Evolutionary conservation across 1,140 invertebrate genomes (phyloP), one percentile per base, ranked within the genome.

Genomic region (Saccostrea echinata): DNA sequence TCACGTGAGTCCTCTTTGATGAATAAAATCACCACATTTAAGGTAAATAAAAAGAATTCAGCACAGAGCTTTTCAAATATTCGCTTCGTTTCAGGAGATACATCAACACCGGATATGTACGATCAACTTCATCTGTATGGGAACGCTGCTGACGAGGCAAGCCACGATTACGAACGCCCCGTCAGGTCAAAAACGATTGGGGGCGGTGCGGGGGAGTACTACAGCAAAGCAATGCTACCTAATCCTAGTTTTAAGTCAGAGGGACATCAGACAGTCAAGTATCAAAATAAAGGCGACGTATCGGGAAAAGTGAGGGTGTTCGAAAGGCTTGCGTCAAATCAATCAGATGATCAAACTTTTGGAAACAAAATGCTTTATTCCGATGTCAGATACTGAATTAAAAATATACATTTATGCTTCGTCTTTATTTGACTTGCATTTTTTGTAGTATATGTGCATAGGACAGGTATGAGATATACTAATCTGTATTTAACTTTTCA

Each of bases 271-370:
- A 33, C 68, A 1, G 68, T 33, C 1, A 33, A 30, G 30, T 76
- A 76, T 76, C 68, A 76, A 33, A 76, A 76, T 27, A 76, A 76
- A 33, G 16, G 68, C 30, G 68, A 76, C 13, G 68, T 76, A 0
- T 76, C 68, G 27, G 27, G 27, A 6, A 76, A 76, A 76, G 68
- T 76, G 68, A 27, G 27, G 33, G 68, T 76, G 68, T 76, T 76
- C 68, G 68, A 76, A 30, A 27, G 68, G 13, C 27, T 76, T 24
- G 27, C 68, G 27, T 76, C 68, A 27, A 6, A 76, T 11, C 27
- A 18, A 61, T 61, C 55, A 18, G 18, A 61, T 21, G 55, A 76
- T 4, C 11, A 76, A 16, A 27, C 68, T 11, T 16, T 33, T 3
- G 27, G 3, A 13, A 33, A 76, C 2, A 30, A 18, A 30, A 76